Evolutionary conservation across 2,113 vertebrate species (phyloP), one percentile per base, ranked within the genome.

Genomic region (Phalacrocorax carbo): DNA sequence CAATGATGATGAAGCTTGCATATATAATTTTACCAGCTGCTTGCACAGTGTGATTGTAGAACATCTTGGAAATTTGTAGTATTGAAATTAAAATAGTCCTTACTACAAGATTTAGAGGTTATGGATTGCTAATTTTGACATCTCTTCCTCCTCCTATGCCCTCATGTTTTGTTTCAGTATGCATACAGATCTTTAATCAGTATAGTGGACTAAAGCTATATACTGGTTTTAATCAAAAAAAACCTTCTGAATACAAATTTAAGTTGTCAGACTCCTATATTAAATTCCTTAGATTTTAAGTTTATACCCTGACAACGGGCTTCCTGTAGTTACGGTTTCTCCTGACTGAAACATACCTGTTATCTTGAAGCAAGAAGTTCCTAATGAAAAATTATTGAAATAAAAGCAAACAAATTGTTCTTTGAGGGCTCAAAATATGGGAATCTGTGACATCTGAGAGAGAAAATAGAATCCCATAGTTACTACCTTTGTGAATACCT

Each of bases 71-170:
- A 68, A 71, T 57, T 10, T 27, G 9, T 82, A 55, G 13, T 40
- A 26, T 48, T 64, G 58, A 84, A 93, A 84, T 71, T 29, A 68
- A 85, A 82, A 32, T 66, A 68, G 44, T 49, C 29, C 27, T 88
- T 76, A 9, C 9, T 2, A 15, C n/a, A 65, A 79, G 27, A 27
- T 61, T 55, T 32, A 46, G 42, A 71, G 23, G 16, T 60, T 88
- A 25, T 76, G 8, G 10, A 1, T 42, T 0, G 0, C 52, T 80
- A 60, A 15, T 90, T 94, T 86, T 3, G 0, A 27, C 22, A 15
- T 62, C 18, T 85, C 0, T 65, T 96, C n/a, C 9, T 91, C 27
- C 7, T 86, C n/a, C 30, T 40, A 2, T 76, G 52, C 48, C 23
- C 40, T 86, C 51, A 19, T 2, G 4, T 60, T 83, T 90, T 93